Evolutionary conservation across 1,140 invertebrate species (phyloP).

Genomic region (Bombus waltoni): DNA sequence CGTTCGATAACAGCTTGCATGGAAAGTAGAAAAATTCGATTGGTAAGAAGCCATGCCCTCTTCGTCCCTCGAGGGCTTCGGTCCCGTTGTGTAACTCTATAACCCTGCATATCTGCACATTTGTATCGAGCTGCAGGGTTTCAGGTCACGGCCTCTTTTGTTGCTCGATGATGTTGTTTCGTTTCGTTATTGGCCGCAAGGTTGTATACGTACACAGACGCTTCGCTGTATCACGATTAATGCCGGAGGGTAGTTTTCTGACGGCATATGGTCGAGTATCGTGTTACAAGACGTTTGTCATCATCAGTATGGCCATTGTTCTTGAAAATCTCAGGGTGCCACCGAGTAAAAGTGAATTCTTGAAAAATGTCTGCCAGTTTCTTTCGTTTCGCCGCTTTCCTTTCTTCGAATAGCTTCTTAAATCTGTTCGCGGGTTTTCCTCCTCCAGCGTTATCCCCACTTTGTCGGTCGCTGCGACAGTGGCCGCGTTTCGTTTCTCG

Average conservation of each 20-base stretch:
- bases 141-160: constrained; percentile 75
- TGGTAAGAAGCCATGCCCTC: constrained; percentile 47
- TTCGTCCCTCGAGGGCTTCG: constrained; percentile 47
- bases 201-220: constrained; percentile 59
- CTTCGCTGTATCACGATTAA: constrained; percentile 57
- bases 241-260: constrained; percentile 71
- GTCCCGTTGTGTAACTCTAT: constrained; percentile 64
- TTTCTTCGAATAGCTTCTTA: constrained; percentile 20
- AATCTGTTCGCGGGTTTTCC: background rate
- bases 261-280: constrained; percentile 80
- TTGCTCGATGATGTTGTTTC: constrained; percentile 76
- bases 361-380: constrained; percentile 72
- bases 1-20: background rate
- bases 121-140: constrained; percentile 69
- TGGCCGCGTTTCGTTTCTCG: background rate
- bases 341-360: constrained; percentile 61
- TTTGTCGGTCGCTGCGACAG: background rate
- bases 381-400: constrained; percentile 52
- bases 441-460: fast-evolving
- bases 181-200: constrained; percentile 76
- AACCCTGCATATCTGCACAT: constrained; percentile 69
- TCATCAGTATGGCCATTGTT: constrained; percentile 80
- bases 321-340: constrained; percentile 69
- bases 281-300: constrained; percentile 81
- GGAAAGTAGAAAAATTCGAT: constrained; percentile 16